These are phyloP conservation scores for Chauna torquata DNA, from an alignment of 2,113 vertebrate species.

Conservation along the genomic window DNA sequence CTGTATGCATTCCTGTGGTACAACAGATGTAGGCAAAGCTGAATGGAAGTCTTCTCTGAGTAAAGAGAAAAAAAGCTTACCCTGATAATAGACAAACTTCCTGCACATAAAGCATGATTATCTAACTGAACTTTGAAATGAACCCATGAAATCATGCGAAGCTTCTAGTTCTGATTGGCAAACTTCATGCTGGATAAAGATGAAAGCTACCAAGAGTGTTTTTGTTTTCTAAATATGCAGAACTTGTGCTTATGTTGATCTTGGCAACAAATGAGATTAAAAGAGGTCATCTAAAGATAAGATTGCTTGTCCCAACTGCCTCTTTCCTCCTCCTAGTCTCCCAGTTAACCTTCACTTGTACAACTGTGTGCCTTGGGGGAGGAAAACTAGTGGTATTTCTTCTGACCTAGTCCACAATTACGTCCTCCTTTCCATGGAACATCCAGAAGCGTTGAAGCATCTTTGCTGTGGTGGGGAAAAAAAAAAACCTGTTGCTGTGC, in stretches of 20 bases:
- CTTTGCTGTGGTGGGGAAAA: background rate
- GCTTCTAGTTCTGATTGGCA: background rate
- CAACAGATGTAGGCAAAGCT: background rate
- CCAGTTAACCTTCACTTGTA: constrained; percentile 14
- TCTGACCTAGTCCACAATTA: background rate
- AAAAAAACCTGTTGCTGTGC: accelerated
- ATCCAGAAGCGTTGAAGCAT: background rate
- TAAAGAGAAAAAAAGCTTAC: background rate
- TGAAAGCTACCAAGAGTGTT: background rate
- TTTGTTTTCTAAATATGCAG: constrained; percentile 1
- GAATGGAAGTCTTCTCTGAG: background rate
- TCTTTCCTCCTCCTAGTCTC: background rate
- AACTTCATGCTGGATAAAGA: background rate
- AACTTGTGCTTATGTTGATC: constrained; percentile 2
- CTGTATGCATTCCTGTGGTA: background rate
- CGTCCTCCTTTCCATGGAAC: background rate
- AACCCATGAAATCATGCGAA: background rate
- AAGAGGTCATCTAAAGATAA: constrained; percentile 41
- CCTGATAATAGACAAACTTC: background rate
- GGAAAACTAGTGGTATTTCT: background rate
- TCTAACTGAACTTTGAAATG: background rate
- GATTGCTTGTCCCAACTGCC: constrained; percentile 26
- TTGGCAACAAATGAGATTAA: constrained; percentile 41
- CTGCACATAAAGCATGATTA: background rate
- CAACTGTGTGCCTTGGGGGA: background rate